Conservation (phyloP, 2,113 vertebrate species). For the Gavia stellata region DNA sequence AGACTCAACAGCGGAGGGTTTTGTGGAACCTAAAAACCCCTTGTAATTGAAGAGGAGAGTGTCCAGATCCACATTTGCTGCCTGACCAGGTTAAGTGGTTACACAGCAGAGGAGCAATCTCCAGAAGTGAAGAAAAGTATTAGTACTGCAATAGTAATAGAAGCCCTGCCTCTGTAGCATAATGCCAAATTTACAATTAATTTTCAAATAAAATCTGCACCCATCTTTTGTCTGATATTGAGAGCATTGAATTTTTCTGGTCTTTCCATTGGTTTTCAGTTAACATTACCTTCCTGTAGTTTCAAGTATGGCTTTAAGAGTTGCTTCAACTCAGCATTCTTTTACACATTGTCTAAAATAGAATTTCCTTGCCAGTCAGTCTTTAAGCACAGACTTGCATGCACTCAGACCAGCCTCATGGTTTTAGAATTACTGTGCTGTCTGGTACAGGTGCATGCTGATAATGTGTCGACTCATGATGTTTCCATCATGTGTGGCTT, state of each 20-base stretch:
- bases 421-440: background rate
- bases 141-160: background rate
- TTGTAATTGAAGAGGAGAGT: background rate
- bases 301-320: background rate
- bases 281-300: background rate
- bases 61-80: background rate
- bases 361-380: background rate
- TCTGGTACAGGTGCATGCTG: fast-evolving
- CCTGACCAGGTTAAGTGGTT: background rate
- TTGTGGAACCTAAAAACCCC: background rate
- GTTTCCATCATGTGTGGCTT: background rate
- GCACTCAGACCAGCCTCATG: background rate
- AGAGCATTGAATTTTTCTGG: background rate
- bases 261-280: background rate
- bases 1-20: background rate
- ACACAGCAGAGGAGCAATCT: background rate
- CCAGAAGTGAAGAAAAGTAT: background rate
- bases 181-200: background rate
- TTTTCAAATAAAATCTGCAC: background rate
- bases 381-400: background rate
- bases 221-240: background rate
- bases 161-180: background rate
- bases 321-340: background rate
- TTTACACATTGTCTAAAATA: background rate
- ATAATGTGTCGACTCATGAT: background rate